Conservation (phyloP, 2,113 vertebrate genomes). For the Cryptoleucopteryx plumbea region DNA sequence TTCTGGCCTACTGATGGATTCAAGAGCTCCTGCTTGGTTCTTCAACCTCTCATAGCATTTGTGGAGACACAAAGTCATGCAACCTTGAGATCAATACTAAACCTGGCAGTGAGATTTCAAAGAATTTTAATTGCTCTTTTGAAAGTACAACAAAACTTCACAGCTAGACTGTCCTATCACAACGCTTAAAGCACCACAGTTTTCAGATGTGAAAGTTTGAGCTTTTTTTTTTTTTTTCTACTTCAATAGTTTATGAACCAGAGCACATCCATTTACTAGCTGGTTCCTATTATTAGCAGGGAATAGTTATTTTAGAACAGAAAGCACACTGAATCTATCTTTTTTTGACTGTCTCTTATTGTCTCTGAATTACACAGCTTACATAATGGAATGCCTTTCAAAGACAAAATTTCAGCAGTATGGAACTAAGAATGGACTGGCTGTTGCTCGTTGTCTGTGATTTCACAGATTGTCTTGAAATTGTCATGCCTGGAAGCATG, state of each 20-base stretch:
- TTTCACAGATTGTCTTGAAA: background rate
- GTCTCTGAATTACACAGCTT: background rate
- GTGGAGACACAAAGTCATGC: background rate
- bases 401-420: background rate
- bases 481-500: background rate
- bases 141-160: background rate
- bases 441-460: background rate
- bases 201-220: background rate
- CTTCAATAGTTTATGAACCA: background rate
- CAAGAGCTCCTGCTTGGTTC: background rate
- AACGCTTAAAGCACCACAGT: background rate
- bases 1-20: background rate
- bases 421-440: background rate
- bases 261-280: background rate
- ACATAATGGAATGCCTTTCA: background rate
- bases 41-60: background rate
- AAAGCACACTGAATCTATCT: background rate
- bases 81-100: background rate
- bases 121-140: background rate
- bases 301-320: background rate
- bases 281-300: background rate
- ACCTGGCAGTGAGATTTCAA: background rate
- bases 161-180: background rate
- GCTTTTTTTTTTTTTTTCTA: background rate
- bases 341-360: background rate